Percentiles rank a stretch among this genome's conserved stretches.
These are phyloP conservation scores for Oscheius sp. DNA, from an alignment of 2,888 invertebrate species.

Conservation along the genomic window DNA sequence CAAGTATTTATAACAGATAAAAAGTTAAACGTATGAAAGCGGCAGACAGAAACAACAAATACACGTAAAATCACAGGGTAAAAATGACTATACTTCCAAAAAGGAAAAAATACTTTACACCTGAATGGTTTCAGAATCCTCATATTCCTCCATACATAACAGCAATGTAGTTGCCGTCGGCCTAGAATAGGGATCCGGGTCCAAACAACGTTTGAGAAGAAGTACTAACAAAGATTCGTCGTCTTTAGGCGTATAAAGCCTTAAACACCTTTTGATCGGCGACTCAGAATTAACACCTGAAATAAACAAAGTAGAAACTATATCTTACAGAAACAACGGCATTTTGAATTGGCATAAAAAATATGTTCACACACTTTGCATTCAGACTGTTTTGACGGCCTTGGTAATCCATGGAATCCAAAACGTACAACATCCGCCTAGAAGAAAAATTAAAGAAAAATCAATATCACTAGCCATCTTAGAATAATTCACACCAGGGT, in stretches of 20 bases:
- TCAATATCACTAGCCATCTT: conserved; percentile 32
- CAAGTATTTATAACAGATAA: background rate
- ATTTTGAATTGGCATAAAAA: conserved; percentile 21
- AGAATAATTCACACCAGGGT: conserved; percentile 35
- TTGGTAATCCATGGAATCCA: background rate
- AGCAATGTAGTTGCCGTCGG: conserved; percentile 10
- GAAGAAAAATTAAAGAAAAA: background rate
- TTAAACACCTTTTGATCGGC: too few relatives aligned
- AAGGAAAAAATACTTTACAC: too few relatives aligned
- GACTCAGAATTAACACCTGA: background rate
- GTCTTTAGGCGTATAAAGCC: background rate
- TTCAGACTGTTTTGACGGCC: background rate
- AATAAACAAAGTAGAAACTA: background rate
- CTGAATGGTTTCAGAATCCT: too few relatives aligned
- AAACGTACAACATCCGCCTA: conserved; percentile 19
- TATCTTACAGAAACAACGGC: conserved; percentile 27
- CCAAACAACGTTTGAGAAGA: conserved; percentile 6
- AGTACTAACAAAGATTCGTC: background rate
- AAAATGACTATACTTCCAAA: background rate
- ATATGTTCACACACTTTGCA: conserved; percentile 5
- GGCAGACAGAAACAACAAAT: background rate
- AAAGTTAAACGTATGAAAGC: background rate
- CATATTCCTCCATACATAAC: conserved; percentile 7
- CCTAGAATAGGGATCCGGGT: conserved; percentile 14
- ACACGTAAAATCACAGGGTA: conserved; percentile 11